Base-by-base conservation (phyloP, 2,113 vertebrate species). In the Elachura formosa region DNA sequence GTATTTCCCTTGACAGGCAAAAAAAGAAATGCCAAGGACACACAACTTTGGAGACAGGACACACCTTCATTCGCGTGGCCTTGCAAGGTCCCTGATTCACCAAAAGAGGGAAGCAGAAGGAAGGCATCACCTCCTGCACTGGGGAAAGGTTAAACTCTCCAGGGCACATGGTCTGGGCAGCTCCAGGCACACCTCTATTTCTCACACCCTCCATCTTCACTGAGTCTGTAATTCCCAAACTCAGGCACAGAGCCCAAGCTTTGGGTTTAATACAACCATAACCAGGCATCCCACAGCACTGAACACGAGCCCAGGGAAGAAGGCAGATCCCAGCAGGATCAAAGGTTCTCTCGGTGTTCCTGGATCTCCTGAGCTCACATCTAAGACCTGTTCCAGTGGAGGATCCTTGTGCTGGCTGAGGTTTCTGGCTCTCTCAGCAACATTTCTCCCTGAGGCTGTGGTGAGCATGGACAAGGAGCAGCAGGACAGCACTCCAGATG, bases 31-130 rank as follows among this genome's bases (percentile, higher is more conserved):
- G 11, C 41, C 43, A n/a, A 58, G 51, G 34, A 52, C 51, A 38
- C 28, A 4, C 2, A 28, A 3, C 51, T 40, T 34, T 0, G 0
- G 43, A 58, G 54, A 49, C 2, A 33, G 63, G 55, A 61, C 14
- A 29, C 19, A 25, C 15, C 61, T 54, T 58, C 61, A 28, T 16
- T 58, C 64, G 28, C 0, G 0, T 7, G 25, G 61, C 36, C 26
- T 56, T 56, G 25, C 36, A 64, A 38, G 45, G 45, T 21, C 73
- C 62, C 40, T n/a, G 52, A 24, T 5, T 28, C 26, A 55, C 24
- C 83, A 59, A 18, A 41, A 21, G 49, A n/a, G 73, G 45, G 38
- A 45, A 31, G 45, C 68, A 34, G 3, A 58, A 58, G 58, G 43
- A 31, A 76, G 7, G 40, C 2, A 3, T 68, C 34, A 38, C 26